Evolutionary conservation across 2,113 vertebrate species (phyloP).

Genomic region (Heterotilapia buettikoferi): DNA sequence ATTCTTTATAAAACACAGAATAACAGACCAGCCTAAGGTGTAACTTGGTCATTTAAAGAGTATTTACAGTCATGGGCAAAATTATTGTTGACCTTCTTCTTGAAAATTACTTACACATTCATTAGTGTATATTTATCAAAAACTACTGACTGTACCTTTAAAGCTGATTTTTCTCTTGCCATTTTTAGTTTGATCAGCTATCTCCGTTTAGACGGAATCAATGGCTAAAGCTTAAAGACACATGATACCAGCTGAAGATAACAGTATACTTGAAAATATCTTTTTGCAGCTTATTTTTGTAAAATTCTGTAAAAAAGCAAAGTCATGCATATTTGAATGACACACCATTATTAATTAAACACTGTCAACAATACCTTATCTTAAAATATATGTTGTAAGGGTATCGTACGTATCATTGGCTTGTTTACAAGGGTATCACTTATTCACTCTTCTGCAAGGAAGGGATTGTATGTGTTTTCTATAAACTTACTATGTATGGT

Average conservation of each 20-base stretch:
- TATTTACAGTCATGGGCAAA: neutral
- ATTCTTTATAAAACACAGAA: neutral
- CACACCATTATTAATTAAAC: neutral
- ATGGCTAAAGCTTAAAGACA: neutral
- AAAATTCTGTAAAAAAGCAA: neutral
- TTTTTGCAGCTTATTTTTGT: neutral
- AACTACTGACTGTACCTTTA: neutral
- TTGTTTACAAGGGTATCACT: neutral
- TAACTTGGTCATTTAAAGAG: neutral
- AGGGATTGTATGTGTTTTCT: neutral
- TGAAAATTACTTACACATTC: neutral
- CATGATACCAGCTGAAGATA: neutral
- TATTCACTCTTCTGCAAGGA: neutral
- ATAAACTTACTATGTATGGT: neutral
- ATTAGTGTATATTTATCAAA: neutral
- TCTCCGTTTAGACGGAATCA: fast-evolving
- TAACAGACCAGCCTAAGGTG: neutral
- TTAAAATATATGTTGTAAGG: neutral
- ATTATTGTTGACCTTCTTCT: neutral
- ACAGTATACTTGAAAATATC: neutral
- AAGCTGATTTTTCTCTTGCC: neutral
- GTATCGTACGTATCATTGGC: neutral
- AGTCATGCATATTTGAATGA: neutral
- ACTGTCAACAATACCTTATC: neutral
- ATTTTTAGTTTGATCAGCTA: neutral